These are phyloP conservation scores for Telenomus remus DNA, from an alignment of 1,140 invertebrate genomes.

Conservation along the genomic window DNA sequence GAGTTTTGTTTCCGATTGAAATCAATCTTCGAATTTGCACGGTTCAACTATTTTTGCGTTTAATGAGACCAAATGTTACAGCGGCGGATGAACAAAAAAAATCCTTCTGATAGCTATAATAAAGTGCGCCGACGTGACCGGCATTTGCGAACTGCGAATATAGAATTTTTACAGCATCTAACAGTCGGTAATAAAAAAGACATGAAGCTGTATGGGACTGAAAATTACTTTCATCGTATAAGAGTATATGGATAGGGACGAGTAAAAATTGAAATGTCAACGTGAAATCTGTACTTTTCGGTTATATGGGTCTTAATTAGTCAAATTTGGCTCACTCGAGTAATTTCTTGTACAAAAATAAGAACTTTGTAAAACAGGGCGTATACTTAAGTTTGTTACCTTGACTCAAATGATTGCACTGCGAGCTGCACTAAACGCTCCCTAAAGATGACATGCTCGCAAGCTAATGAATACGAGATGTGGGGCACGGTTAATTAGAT, in stretches of 20 bases:
- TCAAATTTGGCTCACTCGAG: too few relatives aligned
- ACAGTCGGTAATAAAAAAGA: slow-evolving; percentile 34
- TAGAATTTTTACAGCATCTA: slow-evolving; percentile 38
- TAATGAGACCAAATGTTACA: slow-evolving; percentile 41
- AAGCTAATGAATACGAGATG: slow-evolving; percentile 42
- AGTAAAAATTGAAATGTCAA: slow-evolving; percentile 1
- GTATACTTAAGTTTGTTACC: slow-evolving; percentile 3
- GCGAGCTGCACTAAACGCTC: slow-evolving; percentile 12
- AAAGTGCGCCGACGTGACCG: slow-evolving; percentile 36
- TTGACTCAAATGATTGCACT: slow-evolving; percentile 22
- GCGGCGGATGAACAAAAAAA: slow-evolving; percentile 16
- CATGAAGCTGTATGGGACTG: slow-evolving; percentile 12
- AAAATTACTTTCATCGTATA: slow-evolving; percentile 26
- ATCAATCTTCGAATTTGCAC: slow-evolving; percentile 14
- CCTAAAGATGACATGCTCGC: slow-evolving; percentile 27
- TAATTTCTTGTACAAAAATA: too few relatives aligned
- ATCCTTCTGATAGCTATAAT: slow-evolving; percentile 38
- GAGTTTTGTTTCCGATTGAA: slow-evolving; percentile 21
- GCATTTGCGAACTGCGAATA: slow-evolving; percentile 29
- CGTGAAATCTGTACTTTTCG: too few relatives aligned
- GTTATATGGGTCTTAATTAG: too few relatives aligned
- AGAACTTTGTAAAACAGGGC: not conserved
- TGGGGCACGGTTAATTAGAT: slow-evolving; percentile 37
- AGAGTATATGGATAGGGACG: not conserved
- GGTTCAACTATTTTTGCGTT: too few relatives aligned